Evolutionary conservation across 2,888 invertebrate genomes (phyloP), one percentile per base, ranked within the genome.

Genomic region (Hololepta plana): DNA sequence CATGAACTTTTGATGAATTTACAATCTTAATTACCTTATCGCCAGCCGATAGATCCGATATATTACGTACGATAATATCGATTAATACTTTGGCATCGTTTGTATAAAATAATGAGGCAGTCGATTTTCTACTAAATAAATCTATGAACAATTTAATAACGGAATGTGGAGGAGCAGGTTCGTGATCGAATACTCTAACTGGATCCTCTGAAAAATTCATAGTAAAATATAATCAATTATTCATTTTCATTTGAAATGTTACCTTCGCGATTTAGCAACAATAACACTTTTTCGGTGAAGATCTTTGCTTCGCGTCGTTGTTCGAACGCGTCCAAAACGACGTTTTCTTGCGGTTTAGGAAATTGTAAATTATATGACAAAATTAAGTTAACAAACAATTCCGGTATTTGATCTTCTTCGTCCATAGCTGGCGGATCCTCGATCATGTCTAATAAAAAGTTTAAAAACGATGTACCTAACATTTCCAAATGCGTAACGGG

Each of bases 71-170:
- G 28, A 91, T 72, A 44, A 95, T 91, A 48, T 93, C 95, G 34
- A 93, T 76, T 31, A 93, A 66, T 21, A 93, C 93, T 55, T 82
- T 85, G 20, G 82, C 74, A 49, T 95, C 95, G 46, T 93, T 95
- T 1, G 90, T 87, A 53, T 95, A 95, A 56, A 93, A 85, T 35
- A 91, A 65, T 37, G 72, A 68, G 0, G 91, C 81, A 1, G 90
- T 87, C 35, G 68, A 64, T 36, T 69, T 65, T 38, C 68, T 67
- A 34, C 72, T 72, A 52, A 90, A 90, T 37, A 93, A 57, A 53
- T 95, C 91, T 22, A 72, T 72, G 38, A 85, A 74, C 39, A 95
- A 64, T 56, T 93, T 91, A 24, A 90, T 59, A 5, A 91, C 75
- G 0, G 91, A 79, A 58, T 91, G 82, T 26, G 74, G 67, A 2